Evolutionary conservation across 2,797 vertebrate species (phyloP), one percentile per base, ranked within the genome.

Genomic region (Hafferia zeledoni): DNA sequence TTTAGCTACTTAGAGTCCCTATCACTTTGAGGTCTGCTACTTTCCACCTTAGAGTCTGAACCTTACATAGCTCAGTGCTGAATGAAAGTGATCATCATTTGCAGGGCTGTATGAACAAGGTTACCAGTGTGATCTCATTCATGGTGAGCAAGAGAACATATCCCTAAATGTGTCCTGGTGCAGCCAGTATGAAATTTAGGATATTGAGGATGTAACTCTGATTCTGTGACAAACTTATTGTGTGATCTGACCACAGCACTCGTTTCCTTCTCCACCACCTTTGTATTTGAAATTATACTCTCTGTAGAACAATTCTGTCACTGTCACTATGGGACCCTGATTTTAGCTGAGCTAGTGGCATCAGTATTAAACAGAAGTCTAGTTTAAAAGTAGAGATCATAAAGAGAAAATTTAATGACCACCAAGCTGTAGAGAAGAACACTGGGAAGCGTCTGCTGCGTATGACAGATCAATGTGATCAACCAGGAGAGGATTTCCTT

Each of bases 1-100:
- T 76, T 39, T n/a, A 81, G 87, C 83, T 83, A 65, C 89, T 64
- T 56, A 59, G 57, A 93, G 68, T 89, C 92, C 76, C 92, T 95
- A 92, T 83, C 93, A 8, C 90, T 91, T 93, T 93, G 91, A 93
- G 92, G 84, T 41, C 71, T 49, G 0, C 23, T 25, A 13, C 57
- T 70, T 89, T 86, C 71, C 76, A 75, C 84, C 50, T 94, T 16
- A 33, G 75, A 61, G 70, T 55, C 64, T 70, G 69, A 82, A 69
- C 49, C 39, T 70, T 10, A 33, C 5, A 23, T 2, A 59, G 43
- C n/a, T 77, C 33, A 17, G 44, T 31, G 30, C 22, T 70, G 77
- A 85, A 41, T 55, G 50, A 41, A 87, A 80, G 78, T 43, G 70
- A 74, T 46, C 24, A 14, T 25, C 64, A n/a, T 33, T 75, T 47